Conservation (phyloP, 1,140 invertebrate genomes). For the Zaprionus vittiger region DNA sequence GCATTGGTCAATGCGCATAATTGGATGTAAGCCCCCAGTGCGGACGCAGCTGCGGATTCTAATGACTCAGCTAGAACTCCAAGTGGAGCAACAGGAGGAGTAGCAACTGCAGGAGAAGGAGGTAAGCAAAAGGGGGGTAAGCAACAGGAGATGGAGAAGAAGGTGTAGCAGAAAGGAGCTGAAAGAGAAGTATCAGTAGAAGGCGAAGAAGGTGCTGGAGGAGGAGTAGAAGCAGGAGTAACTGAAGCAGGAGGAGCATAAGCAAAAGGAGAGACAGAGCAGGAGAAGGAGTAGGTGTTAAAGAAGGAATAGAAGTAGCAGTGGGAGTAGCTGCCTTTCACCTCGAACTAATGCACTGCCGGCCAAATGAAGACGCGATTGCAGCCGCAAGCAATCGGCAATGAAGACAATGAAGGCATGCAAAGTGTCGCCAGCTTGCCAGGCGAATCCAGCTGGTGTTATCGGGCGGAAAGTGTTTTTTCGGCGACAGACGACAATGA, state of each 20-base stretch:
- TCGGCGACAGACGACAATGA: slow-evolving; percentile 33
- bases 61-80: slow-evolving; percentile 66
- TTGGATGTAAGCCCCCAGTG: slow-evolving; percentile 77
- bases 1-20: slow-evolving; percentile 64
- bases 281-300: neutral
- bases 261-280: neutral
- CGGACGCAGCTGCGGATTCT: slow-evolving; percentile 71
- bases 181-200: neutral
- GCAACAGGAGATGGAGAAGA: neutral
- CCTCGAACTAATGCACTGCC: slow-evolving; percentile 50
- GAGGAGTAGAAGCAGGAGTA: neutral
- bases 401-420: slow-evolving; percentile 20
- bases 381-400: slow-evolving; percentile 34
- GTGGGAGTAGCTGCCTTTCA: slow-evolving; percentile 42
- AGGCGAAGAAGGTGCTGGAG: neutral
- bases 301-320: neutral
- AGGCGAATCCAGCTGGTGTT: slow-evolving; percentile 40
- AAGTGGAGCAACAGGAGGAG: slow-evolving; percentile 11
- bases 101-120: neutral
- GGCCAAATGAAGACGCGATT: slow-evolving; percentile 65
- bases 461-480: slow-evolving; percentile 67
- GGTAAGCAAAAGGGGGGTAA: neutral
- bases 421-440: slow-evolving; percentile 57
- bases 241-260: neutral
- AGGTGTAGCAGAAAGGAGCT: neutral